Conservation (phyloP, 2,113 vertebrate genomes). For the Tinamus guttatus region DNA sequence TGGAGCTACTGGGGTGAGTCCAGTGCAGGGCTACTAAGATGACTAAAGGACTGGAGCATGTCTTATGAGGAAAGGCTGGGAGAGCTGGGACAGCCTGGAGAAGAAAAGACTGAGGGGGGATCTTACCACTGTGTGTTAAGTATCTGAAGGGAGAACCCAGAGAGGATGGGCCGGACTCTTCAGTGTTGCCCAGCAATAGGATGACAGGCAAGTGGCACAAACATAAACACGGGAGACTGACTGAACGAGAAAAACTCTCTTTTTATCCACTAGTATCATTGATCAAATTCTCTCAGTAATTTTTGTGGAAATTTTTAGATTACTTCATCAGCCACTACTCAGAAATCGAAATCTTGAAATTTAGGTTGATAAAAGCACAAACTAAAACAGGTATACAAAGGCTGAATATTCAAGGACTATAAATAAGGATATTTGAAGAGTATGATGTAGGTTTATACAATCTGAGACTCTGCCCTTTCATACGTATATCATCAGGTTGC, state of each 20-base stretch:
- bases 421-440: neutral
- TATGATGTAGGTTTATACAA: neutral
- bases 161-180: too few relatives aligned
- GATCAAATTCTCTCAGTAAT: neutral
- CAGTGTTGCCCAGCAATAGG: too few relatives aligned
- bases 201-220: too few relatives aligned
- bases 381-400: neutral
- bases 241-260: neutral
- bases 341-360: neutral
- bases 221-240: too few relatives aligned
- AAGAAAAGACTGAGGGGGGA: too few relatives aligned
- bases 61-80: too few relatives aligned
- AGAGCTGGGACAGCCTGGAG: too few relatives aligned
- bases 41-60: too few relatives aligned
- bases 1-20: too few relatives aligned
- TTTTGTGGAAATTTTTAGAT: neutral
- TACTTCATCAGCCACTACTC: neutral
- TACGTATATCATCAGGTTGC: neutral
- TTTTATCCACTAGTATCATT: neutral
- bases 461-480: neutral
- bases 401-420: neutral
- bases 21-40: too few relatives aligned
- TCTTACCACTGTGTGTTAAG: too few relatives aligned
- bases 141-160: too few relatives aligned
- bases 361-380: neutral